Conservation (phyloP, 2,797 vertebrate species). For the Petrocephalus sullivani region DNA sequence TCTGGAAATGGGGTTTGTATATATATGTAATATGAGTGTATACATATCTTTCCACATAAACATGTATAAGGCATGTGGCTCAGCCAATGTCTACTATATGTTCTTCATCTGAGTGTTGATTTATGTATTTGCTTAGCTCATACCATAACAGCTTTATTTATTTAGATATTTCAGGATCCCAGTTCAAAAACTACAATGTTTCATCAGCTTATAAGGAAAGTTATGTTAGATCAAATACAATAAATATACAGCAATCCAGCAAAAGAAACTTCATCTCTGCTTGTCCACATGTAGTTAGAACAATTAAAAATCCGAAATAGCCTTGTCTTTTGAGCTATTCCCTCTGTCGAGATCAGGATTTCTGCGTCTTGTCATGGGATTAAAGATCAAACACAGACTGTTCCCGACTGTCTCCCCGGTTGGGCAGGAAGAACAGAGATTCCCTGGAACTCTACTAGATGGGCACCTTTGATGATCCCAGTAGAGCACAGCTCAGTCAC, state of each 20-base stretch:
- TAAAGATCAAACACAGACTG: slow-evolving; percentile 43
- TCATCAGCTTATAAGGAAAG: neutral
- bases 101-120: neutral
- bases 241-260: neutral
- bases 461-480: slow-evolving; percentile 17
- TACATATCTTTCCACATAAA: neutral
- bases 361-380: slow-evolving; percentile 26
- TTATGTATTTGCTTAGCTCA: neutral
- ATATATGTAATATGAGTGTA: too few relatives aligned
- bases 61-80: neutral
- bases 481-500: neutral
- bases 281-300: neutral
- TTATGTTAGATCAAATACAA: neutral
- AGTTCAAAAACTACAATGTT: neutral
- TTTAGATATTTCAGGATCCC: neutral
- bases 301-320: neutral
- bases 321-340: neutral
- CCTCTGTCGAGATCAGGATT: neutral
- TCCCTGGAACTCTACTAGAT: neutral
- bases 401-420: slow-evolving; percentile 30
- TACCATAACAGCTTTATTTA: neutral
- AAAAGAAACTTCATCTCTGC: neutral
- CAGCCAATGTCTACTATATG: neutral
- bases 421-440: slow-evolving; percentile 20
- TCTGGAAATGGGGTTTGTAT: too few relatives aligned